phyloP scores from a whole-genome alignment of 2,113 vertebrate species.

The Oncorhynchus clarkii region DNA sequence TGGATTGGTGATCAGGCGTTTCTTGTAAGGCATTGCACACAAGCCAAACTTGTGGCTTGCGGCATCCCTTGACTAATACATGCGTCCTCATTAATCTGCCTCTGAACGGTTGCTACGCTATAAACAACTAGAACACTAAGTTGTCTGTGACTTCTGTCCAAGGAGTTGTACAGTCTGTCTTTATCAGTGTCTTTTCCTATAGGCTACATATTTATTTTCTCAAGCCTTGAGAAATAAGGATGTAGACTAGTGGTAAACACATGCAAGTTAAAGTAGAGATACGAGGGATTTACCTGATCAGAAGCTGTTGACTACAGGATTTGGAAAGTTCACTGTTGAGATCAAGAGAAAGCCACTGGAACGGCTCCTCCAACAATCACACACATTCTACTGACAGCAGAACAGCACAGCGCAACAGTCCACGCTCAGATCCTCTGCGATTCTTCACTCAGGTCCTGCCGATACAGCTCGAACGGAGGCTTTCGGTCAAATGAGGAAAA shows the following conservation, averaged over 20 bases:
- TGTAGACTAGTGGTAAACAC: not conserved
- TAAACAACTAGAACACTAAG: slow-evolving; percentile 12
- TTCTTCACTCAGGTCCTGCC: slow-evolving; percentile 19
- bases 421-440: slow-evolving; percentile 26
- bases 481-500: slow-evolving; percentile 22
- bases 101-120: not conserved
- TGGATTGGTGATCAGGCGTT: slow-evolving; percentile 13
- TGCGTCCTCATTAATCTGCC: slow-evolving; percentile 3
- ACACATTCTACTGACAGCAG: slow-evolving; percentile 45
- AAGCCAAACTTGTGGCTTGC: slow-evolving; percentile 35
- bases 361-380: slow-evolving; percentile 29
- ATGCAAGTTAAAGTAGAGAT: not conserved
- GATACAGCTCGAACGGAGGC: slow-evolving; percentile 15
- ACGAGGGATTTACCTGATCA: slow-evolving; percentile 50
- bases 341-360: slow-evolving; percentile 35
- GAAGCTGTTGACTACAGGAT: slow-evolving; percentile 21
- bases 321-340: slow-evolving; percentile 56
- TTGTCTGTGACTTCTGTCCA: slow-evolving; percentile 19
- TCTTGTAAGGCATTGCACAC: not conserved
- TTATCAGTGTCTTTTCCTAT: not conserved
- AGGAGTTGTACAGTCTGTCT: not conserved
- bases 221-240: not conserved
- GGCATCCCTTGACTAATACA: slow-evolving; percentile 26
- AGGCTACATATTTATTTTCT: not conserved
- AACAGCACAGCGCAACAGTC: slow-evolving; percentile 10